phyloP scores from a whole-genome alignment of 2,888 invertebrate genomes.

The Gastrophysa polygoni region DNA sequence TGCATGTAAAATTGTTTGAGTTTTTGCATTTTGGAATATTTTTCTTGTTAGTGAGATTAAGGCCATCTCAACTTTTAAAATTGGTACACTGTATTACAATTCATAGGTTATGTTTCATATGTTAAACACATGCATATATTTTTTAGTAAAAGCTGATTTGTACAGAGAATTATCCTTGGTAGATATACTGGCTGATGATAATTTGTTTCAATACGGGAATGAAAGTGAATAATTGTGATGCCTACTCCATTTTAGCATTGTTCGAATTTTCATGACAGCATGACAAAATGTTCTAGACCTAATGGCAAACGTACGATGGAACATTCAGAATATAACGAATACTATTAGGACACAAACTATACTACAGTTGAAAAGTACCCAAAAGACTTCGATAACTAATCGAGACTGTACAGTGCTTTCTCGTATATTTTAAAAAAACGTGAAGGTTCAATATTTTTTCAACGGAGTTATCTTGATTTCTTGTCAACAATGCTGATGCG shows the following conservation, averaged over 20 bases:
- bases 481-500: no score
- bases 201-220: conserved; percentile 17
- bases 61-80: no score
- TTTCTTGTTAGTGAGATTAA: no score
- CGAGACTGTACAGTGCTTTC: no score
- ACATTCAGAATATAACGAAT: not conserved
- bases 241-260: not conserved
- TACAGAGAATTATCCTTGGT: conserved; percentile 12
- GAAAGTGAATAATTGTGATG: no score
- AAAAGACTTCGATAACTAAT: no score
- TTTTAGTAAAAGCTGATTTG: conserved; percentile 26
- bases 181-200: not conserved
- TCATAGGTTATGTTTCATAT: conserved; percentile 6
- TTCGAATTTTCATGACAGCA: not conserved
- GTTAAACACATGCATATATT: conserved; percentile 21
- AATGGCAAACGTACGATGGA: not conserved
- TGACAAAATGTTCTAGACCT: not conserved
- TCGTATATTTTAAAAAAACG: no score
- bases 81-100: no score
- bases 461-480: no score
- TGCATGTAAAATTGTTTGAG: no score
- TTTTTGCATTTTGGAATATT: no score
- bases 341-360: not conserved
- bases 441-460: no score
- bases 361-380: not conserved